Conservation (phyloP, 2,113 vertebrate genomes). For the Thunnus maccoyii region DNA sequence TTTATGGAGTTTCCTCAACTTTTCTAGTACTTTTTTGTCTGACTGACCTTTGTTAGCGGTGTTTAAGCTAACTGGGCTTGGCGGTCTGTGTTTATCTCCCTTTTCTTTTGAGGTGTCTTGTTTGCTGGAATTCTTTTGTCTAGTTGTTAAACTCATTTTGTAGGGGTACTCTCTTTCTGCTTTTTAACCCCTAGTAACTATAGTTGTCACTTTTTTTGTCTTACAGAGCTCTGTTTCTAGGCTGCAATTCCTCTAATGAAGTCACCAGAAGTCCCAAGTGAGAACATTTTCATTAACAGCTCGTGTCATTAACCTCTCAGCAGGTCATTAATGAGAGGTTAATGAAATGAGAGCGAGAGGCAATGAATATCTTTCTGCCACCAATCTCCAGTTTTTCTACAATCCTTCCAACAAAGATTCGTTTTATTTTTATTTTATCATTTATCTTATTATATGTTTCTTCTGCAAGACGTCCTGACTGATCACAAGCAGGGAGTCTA, state of each 20-base stretch:
- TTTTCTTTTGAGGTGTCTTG: background rate
- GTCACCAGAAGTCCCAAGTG: background rate
- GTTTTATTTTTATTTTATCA: background rate
- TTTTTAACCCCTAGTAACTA: background rate
- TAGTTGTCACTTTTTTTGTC: background rate
- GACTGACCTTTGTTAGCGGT: background rate
- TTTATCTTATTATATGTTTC: background rate
- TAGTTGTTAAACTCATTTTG: background rate
- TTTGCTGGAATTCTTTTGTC: background rate
- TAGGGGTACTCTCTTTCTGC: background rate
- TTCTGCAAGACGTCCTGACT: background rate
- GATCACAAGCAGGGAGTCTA: slow-evolving; percentile 5
- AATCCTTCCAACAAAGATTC: background rate
- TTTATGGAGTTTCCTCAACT: background rate
- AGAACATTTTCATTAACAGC: background rate
- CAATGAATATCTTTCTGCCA: background rate
- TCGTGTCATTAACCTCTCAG: slow-evolving; percentile 31
- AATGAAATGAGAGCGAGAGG: background rate
- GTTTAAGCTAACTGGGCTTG: background rate
- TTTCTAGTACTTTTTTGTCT: background rate
- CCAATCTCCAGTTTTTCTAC: background rate
- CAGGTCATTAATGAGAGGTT: slow-evolving; percentile 11
- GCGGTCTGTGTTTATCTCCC: background rate
- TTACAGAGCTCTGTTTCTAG: background rate
- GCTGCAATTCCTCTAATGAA: background rate